A percentile compares a stretch with the other conserved stretches of the same genome.
These are phyloP conservation scores for Nixonia krombeini DNA, from an alignment of 1,140 invertebrate species.

Conservation along the genomic window DNA sequence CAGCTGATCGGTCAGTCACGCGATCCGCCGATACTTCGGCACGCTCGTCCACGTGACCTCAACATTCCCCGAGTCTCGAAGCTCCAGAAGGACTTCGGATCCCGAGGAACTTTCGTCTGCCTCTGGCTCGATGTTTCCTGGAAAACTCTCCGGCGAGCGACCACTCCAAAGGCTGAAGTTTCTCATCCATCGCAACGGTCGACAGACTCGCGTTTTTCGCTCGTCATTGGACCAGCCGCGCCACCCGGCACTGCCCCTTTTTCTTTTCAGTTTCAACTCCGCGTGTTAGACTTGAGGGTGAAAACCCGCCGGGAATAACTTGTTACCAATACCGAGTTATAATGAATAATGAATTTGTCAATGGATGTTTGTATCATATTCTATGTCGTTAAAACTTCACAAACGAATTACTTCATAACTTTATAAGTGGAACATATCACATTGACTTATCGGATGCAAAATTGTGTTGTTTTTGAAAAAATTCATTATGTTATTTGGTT, in stretches of 20 bases:
- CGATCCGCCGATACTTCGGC: neutral
- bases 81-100: neutral
- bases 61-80: neutral
- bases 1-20: neutral
- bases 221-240: neutral
- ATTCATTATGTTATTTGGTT: no score
- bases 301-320: no score
- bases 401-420: no score
- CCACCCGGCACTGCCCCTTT: conserved; percentile 49
- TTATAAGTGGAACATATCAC: no score
- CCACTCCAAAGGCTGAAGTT: conserved; percentile 53
- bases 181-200: conserved; percentile 15
- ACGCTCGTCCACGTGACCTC: neutral
- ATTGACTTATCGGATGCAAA: no score
- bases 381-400: no score
- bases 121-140: conserved; percentile 35
- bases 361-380: no score
- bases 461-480: no score
- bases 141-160: conserved; percentile 5
- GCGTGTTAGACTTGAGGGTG: no score
- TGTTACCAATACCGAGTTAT: no score
- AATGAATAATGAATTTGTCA: no score
- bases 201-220: neutral
- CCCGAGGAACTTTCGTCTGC: conserved; percentile 26
- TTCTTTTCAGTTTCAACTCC: conserved; percentile 5